These are phyloP conservation scores for Ricordea florida DNA, from an alignment of 92 coral and sea anemone species.

Conservation along the genomic window DNA sequence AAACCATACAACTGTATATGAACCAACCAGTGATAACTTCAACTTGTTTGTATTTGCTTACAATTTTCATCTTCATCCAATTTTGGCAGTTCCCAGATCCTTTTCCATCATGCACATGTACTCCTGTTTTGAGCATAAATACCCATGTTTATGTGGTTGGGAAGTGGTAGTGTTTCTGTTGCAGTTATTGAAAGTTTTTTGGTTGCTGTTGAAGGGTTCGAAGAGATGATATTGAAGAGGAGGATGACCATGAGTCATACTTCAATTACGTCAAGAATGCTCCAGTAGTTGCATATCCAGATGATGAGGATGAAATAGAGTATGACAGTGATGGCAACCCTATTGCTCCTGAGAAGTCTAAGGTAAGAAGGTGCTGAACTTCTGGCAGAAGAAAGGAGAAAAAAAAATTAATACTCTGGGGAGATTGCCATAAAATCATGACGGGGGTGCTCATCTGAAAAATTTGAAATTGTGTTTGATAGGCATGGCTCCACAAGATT, in stretches of 20 bases:
- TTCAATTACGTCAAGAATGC: constrained; percentile 95
- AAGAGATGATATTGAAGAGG: constrained; percentile 96
- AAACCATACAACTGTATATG: too few relatives aligned
- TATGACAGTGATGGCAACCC: constrained; percentile 99
- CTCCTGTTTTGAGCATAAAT: background rate
- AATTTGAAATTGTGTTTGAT: too few relatives aligned
- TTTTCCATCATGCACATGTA: too few relatives aligned
- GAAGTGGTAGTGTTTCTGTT: background rate
- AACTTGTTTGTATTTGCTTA: too few relatives aligned
- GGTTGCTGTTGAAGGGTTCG: constrained; percentile 78
- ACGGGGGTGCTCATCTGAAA: too few relatives aligned
- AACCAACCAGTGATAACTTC: too few relatives aligned
- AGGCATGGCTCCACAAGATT: too few relatives aligned
- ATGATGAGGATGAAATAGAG: constrained; percentile 92
- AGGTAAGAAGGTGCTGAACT: constrained; percentile 55
- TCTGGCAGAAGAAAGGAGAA: background rate
- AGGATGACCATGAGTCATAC: constrained; percentile 97
- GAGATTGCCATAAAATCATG: background rate
- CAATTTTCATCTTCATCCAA: too few relatives aligned
- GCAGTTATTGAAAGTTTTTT: too few relatives aligned
- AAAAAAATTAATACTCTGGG: background rate
- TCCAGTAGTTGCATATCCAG: constrained; percentile 88
- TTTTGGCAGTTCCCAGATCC: too few relatives aligned
- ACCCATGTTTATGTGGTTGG: too few relatives aligned
- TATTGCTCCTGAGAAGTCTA: constrained; percentile 94